Base-by-base conservation (phyloP, 2,888 invertebrate species). In the Papilio elwesi region DNA sequence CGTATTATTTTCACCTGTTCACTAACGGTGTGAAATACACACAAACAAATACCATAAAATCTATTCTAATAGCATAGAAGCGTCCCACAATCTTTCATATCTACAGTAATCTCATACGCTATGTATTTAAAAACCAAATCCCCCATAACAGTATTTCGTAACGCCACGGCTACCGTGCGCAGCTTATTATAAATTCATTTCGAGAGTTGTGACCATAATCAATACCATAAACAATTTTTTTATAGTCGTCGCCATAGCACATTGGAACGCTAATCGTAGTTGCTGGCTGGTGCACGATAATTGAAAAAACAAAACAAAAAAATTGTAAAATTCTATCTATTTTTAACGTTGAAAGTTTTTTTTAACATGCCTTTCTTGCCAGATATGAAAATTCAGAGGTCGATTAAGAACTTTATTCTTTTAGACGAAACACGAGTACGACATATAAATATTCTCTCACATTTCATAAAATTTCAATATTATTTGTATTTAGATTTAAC, bases 171-270 rank as follows among this genome's bases (percentile, higher is more conserved):
- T 73, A 73, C 73, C 68, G 68, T 62, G 68, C 49, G 64, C 55
- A 53, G 51, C 72, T 64, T 68, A 68, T 73, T 73, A 73, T 68
- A 68, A 68, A 68, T 68, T 68, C 73, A 73, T 73, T 68, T 64
- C 48, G 55, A 48, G 53, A 67, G 51, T 52, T 62, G 72, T 48
- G 68, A 68, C 70, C 72, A 70, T 74, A 77, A 78, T 75, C 74
- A 85, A 87, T 87, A 83, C 87, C 84, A 88, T 87, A 90, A 91
- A 90, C 89, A 88, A 87, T 88, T 87, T 85, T 88, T 89, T 87
- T 85, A 83, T 83, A 86, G 87, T 82, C 89, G 90, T 90, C 90
- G 89, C 89, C 86, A 88, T 86, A 90, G 90, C 90, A 87, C 81
- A 81, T 84, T 76, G 88, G 88, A 86, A 88, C 84, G 89, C 82